A percentile compares a stretch with the other conserved stretches of the same genome.
phyloP scores from a whole-genome alignment of 2,113 vertebrate species.

The Ailuropoda melanoleuca region DNA sequence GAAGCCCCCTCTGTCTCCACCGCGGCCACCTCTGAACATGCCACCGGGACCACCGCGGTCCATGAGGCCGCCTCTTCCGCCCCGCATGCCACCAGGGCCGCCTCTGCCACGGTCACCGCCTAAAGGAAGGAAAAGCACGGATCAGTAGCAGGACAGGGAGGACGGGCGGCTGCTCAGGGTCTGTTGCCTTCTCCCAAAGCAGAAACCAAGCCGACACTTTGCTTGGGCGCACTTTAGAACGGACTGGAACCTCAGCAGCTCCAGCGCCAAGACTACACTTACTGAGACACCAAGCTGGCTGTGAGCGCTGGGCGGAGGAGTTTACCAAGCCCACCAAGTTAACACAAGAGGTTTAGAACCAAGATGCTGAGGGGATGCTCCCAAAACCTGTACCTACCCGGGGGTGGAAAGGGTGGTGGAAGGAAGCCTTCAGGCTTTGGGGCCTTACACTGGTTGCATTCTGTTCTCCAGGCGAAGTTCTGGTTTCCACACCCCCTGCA shows the following conservation, averaged over 20 bases:
- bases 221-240: not conserved
- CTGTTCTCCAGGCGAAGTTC: conserved; percentile 98
- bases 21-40: conserved; percentile 88
- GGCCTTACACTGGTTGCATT: conserved; percentile 99
- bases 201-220: not conserved
- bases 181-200: not conserved
- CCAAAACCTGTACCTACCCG: conserved; percentile 83
- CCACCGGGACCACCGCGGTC: conserved; percentile 91
- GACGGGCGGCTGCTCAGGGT: not conserved
- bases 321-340: not conserved
- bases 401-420: conserved; percentile 93
- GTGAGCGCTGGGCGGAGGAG: not conserved
- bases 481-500: conserved; percentile 97
- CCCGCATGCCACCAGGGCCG: conserved; percentile 94
- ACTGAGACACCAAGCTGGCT: not conserved
- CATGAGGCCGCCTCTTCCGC: conserved; percentile 92
- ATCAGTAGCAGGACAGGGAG: not conserved
- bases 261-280: not conserved
- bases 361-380: not conserved
- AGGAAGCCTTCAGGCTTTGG: conserved; percentile 96
- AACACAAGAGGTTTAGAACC: not conserved
- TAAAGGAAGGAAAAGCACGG: not conserved
- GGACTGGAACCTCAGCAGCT: too few species aligned
- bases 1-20: conserved; percentile 92
- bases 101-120: conserved; percentile 93